A percentile compares a stretch with the other conserved stretches of the same genome.
Conservation (phyloP, 2,797 vertebrate genomes). For the Propithecus deckenii region DNA sequence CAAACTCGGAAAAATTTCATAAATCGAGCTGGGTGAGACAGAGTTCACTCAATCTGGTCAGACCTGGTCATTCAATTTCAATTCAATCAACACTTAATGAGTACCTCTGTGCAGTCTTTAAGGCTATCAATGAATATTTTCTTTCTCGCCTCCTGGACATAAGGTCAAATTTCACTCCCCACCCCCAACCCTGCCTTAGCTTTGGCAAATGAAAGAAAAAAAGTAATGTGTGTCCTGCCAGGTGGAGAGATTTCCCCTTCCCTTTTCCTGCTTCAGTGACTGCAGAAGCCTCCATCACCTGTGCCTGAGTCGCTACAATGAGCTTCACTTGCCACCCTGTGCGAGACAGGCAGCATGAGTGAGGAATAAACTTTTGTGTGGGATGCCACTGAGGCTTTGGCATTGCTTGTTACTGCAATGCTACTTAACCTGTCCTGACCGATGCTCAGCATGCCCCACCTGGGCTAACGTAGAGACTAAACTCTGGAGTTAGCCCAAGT, state of each 20-base stretch:
- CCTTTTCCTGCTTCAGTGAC: background rate
- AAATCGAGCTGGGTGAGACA: background rate
- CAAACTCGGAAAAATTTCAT: background rate
- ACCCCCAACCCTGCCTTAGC: background rate
- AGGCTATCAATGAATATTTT: background rate
- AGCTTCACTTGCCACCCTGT: background rate
- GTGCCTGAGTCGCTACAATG: background rate
- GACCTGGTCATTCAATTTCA: background rate
- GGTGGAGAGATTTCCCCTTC: background rate
- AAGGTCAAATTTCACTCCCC: background rate
- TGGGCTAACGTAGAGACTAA: background rate
- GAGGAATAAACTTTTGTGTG: background rate
- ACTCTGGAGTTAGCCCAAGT: background rate
- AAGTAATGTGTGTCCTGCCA: background rate
- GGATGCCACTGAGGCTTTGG: background rate
- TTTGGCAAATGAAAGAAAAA: background rate
- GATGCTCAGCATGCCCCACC: background rate
- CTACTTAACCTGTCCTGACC: background rate
- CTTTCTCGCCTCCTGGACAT: background rate
- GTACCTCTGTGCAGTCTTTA: background rate
- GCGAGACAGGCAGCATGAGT: accelerated
- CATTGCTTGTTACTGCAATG: background rate
- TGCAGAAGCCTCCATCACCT: background rate
- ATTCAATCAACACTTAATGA: background rate
- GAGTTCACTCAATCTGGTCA: background rate